phyloP scores from a whole-genome alignment of 2,888 invertebrate genomes.

The Parelbella ahira region DNA sequence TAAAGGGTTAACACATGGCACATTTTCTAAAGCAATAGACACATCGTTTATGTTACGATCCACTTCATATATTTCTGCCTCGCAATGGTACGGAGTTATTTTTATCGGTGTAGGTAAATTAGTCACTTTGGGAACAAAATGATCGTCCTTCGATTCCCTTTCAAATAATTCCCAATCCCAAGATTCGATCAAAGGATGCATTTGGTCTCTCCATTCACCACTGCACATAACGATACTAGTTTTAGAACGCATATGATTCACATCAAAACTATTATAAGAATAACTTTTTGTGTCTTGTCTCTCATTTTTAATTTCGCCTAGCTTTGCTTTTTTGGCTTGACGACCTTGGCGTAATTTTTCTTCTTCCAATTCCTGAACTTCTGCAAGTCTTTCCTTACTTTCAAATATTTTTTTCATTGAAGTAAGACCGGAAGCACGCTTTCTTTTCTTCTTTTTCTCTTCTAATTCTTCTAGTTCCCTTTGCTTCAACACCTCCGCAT shows the following conservation, averaged over 20 bases:
- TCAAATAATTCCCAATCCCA: conserved; percentile 84
- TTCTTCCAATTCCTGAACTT: conserved; percentile 81
- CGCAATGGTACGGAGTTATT: conserved; percentile 69
- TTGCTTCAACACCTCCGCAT: conserved; percentile 82
- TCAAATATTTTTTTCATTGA: conserved; percentile 87
- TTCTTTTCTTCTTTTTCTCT: conserved; percentile 78
- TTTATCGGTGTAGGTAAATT: conserved; percentile 71
- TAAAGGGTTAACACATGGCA: conserved; percentile 82
- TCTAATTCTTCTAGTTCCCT: conserved; percentile 80
- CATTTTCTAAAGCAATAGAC: conserved; percentile 79
- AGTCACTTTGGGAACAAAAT: conserved; percentile 65
- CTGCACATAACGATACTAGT: conserved; percentile 72
- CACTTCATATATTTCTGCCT: conserved; percentile 74
- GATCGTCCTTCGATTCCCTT: conserved; percentile 73
- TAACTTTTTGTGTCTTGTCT: conserved; percentile 71
- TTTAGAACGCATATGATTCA: conserved; percentile 74
- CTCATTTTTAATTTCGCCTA: conserved; percentile 66
- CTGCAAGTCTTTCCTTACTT: conserved; percentile 86
- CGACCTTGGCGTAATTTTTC: conserved; percentile 65
- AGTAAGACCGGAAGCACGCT: conserved; percentile 83
- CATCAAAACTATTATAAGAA: conserved; percentile 69
- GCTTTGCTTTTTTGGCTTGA: conserved; percentile 62
- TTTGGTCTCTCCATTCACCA: conserved; percentile 82
- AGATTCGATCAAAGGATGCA: conserved; percentile 82
- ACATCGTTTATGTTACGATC: conserved; percentile 75